Evolutionary conservation across 1,140 invertebrate genomes (phyloP), one percentile per base, ranked within the genome.

Genomic region (Argopecten irradians): DNA sequence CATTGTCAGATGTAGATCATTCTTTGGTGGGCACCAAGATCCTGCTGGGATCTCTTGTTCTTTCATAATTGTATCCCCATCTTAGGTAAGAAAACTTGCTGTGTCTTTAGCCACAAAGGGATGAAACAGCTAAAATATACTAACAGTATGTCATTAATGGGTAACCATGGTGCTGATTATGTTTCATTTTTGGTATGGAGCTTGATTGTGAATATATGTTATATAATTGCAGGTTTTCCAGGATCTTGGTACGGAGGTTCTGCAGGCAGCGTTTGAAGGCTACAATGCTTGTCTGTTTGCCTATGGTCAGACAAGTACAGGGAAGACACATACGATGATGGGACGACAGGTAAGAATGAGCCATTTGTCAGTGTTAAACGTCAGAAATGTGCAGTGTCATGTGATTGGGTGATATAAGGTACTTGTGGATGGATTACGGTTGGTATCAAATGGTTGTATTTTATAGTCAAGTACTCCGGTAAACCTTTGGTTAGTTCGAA

Each of bases 251-350:
- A 97, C 97, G 93, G 98, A 98, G 96, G 98, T 98, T 55, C 97
- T 99, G 16, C 91, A 94, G 86, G 91, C 93, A 5, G 97, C 98
- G 0, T 95, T 98, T 39, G 98, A 99, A 95, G 98, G 98, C 0
- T 99, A 98, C 94, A 98, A 99, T 96, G 98, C 99, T 8, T 99
- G 98, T 95, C 97, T 99, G 83, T 99, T 99, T 96, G 98, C 98
- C 7, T 99, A 99, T 96, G 98, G 98, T 0, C 98, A 99, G 96
- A 99, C 98, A 14, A 98, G 98, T 41, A 98, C 98, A 90, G 98
- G 98, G 0, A 99, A 99, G 96, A 99, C 98, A 0, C 96, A 95
- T 90, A 97, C 96, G 0, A 97, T 97, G 96, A 96, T 96, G 94
- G 96, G 90, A 94, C 82, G 93, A 14, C 86, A 96, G 36, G 93